These are phyloP conservation scores for Ariopsis seemanni DNA, from an alignment of 2,113 vertebrate genomes.

Conservation along the genomic window DNA sequence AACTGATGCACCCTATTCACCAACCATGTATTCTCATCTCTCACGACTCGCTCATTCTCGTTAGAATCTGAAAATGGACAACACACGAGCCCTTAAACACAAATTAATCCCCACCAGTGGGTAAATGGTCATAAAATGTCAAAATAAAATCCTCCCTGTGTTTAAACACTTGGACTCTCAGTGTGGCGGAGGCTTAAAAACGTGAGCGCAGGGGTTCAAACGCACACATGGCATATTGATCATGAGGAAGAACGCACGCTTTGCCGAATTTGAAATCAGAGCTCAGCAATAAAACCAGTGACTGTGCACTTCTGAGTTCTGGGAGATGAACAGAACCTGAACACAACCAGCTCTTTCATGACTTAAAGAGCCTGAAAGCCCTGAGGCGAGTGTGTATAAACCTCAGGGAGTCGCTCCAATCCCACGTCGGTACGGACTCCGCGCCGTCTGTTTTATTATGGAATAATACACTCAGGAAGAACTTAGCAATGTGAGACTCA, in stretches of 20 bases:
- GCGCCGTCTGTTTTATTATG: neutral
- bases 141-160: neutral
- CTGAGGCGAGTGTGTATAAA: neutral
- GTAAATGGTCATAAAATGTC: neutral
- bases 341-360: slow-evolving; percentile 65
- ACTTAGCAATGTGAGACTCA: neutral
- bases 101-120: too few relatives aligned
- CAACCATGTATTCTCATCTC: too few relatives aligned
- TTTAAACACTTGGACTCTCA: neutral
- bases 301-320: neutral
- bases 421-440: neutral
- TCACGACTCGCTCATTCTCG: too few relatives aligned
- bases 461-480: neutral
- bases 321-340: slow-evolving; percentile 35
- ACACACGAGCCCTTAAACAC: too few relatives aligned
- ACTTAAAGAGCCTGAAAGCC: neutral
- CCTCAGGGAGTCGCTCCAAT: neutral
- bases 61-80: too few relatives aligned
- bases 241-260: too few relatives aligned
- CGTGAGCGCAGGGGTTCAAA: too few relatives aligned
- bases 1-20: too few relatives aligned
- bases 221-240: too few relatives aligned
- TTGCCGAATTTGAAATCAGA: neutral
- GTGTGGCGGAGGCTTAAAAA: too few relatives aligned
- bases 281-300: neutral